A percentile compares a stretch with the other conserved stretches of the same genome.
phyloP scores from a whole-genome alignment of 2,797 vertebrate genomes.

The Saguinus oedipus region DNA sequence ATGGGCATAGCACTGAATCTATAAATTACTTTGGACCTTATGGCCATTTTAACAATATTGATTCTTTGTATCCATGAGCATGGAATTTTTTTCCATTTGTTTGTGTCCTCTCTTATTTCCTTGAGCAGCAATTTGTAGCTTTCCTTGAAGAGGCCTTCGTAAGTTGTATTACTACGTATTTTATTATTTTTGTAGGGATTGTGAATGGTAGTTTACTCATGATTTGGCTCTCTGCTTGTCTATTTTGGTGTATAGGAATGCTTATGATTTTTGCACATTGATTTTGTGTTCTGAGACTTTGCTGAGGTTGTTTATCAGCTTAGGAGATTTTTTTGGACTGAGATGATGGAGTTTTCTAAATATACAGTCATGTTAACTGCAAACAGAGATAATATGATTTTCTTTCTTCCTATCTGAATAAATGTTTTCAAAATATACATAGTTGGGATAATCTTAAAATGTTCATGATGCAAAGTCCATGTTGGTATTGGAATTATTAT shows the following conservation, averaged over 20 bases:
- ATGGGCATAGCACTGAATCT: too few relatives aligned
- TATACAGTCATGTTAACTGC: not conserved
- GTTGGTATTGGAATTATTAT: not conserved
- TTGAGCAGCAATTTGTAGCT: not conserved
- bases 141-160: not conserved
- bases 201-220: not conserved
- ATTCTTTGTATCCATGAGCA: too few relatives aligned
- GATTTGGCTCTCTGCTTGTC: not conserved
- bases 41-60: too few relatives aligned
- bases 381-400: not conserved
- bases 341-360: not conserved
- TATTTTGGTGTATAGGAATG: not conserved
- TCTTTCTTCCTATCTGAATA: not conserved
- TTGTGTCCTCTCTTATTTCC: not conserved
- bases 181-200: not conserved
- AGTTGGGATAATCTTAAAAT: not conserved
- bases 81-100: not conserved
- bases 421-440: not conserved
- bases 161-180: not conserved
- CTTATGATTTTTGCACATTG: not conserved
- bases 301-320: not conserved
- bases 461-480: not conserved
- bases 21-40: too few relatives aligned
- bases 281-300: not conserved
- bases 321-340: not conserved